Conservation (phyloP, 2,797 vertebrate genomes). For the Sardinella longiceps region DNA sequence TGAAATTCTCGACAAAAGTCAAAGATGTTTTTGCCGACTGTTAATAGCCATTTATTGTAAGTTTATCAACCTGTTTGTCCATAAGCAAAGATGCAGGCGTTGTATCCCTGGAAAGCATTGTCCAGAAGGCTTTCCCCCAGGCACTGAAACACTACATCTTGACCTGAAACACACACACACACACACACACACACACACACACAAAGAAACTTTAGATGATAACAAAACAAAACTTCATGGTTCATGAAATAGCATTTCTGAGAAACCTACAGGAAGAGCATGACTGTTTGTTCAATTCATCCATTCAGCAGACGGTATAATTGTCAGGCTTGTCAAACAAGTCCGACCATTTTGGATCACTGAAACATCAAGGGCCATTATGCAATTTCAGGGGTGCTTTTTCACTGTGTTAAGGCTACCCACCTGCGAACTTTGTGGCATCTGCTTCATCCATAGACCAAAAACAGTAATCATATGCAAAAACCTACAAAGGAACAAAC, state of each 20-base stretch:
- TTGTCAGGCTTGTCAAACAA: neutral
- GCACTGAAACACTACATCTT: slow-evolving; percentile 94
- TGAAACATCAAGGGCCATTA: neutral
- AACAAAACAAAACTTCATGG: neutral
- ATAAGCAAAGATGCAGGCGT: slow-evolving; percentile 96
- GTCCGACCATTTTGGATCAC: neutral
- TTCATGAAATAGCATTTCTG: neutral
- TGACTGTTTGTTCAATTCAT: neutral
- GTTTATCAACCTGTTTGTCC: slow-evolving; percentile 87
- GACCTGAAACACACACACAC: slow-evolving; percentile 72
- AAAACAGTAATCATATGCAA: slow-evolving; percentile 97
- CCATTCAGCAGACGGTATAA: neutral
- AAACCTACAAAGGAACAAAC: slow-evolving; percentile 73
- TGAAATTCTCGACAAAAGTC: too few species aligned
- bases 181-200: slow-evolving; percentile 1
- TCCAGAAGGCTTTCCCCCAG: slow-evolving; percentile 93
- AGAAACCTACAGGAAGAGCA: neutral
- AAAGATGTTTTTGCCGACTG: too few species aligned
- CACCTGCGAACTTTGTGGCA: slow-evolving; percentile 92
- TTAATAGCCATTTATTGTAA: neutral
- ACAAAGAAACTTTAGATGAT: neutral
- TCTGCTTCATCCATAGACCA: slow-evolving; percentile 96
- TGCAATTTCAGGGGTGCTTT: neutral
- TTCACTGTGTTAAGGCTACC: slow-evolving; percentile 24
- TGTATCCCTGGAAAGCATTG: slow-evolving; percentile 96